Percentiles rank a stretch among this genome's conserved stretches.
These are phyloP conservation scores for Equus przewalskii DNA, from an alignment of 2,113 vertebrate genomes.

Conservation along the genomic window DNA sequence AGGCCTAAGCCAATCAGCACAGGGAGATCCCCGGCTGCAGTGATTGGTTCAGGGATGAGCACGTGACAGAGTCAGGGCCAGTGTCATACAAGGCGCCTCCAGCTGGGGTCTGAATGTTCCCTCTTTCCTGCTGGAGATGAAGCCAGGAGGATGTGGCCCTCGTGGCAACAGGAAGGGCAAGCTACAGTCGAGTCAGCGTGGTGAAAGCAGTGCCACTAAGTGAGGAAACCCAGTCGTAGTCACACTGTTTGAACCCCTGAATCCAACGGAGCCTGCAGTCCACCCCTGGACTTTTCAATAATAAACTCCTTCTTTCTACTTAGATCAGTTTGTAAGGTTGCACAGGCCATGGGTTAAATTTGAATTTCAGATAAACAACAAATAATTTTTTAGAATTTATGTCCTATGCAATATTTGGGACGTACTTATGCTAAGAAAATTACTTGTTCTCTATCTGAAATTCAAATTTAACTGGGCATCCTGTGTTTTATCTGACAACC, in stretches of 20 bases:
- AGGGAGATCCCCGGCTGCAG: neutral
- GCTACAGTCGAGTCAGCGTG: accelerated
- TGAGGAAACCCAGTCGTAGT: neutral
- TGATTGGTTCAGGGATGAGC: neutral
- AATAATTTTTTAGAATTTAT: neutral
- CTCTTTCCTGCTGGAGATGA: neutral
- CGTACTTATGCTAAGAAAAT: neutral
- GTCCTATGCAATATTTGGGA: neutral
- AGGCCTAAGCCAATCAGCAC: neutral
- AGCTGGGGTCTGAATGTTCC: neutral
- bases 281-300: neutral
- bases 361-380: neutral
- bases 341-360: neutral
- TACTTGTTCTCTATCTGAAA: neutral
- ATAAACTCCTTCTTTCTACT: neutral
- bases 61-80: neutral
- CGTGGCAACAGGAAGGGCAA: neutral
- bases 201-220: neutral
- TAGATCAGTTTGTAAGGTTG: neutral
- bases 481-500: neutral
- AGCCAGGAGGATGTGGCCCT: neutral
- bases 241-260: neutral
- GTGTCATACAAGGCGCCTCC: neutral
- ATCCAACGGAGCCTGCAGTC: neutral
- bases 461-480: neutral